Conservation (phyloP, 2,888 invertebrate genomes). For the Protonemura montana region DNA sequence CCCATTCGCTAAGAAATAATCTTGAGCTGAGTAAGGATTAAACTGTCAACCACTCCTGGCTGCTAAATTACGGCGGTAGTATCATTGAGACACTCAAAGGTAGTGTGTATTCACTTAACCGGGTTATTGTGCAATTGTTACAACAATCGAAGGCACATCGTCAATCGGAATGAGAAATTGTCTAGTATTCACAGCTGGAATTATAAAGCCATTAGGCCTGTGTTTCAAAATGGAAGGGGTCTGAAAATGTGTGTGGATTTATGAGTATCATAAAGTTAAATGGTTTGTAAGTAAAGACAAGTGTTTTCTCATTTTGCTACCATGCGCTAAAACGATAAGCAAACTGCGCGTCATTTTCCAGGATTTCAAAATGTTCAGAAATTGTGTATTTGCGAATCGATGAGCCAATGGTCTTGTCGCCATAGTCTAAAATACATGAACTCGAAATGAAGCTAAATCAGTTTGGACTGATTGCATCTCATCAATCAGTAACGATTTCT, state of each 20-base stretch:
- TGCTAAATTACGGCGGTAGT: background rate
- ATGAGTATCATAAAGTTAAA: constrained; percentile 14
- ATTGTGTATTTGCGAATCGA: background rate
- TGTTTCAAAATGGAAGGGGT: background rate
- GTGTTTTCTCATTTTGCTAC: background rate
- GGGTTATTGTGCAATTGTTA: background rate
- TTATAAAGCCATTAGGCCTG: background rate
- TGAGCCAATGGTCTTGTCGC: too few species aligned
- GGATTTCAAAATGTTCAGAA: background rate
- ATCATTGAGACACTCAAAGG: too few species aligned
- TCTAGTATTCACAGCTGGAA: background rate
- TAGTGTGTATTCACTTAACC: background rate
- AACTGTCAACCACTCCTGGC: constrained; percentile 1
- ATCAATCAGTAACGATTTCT: too few species aligned
- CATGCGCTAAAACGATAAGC: background rate
- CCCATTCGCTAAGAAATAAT: constrained; percentile 13
- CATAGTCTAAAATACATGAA: too few species aligned
- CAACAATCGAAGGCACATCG: background rate
- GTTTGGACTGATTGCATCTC: too few species aligned
- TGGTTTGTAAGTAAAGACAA: background rate
- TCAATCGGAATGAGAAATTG: background rate
- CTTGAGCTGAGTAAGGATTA: background rate
- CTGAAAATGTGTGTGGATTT: background rate
- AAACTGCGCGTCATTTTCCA: background rate
- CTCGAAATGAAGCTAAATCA: too few species aligned